Percentiles rank a stretch among this genome's conserved stretches.
Conservation (phyloP, 1,140 invertebrate species). For the Drosophila quadrilineata region DNA sequence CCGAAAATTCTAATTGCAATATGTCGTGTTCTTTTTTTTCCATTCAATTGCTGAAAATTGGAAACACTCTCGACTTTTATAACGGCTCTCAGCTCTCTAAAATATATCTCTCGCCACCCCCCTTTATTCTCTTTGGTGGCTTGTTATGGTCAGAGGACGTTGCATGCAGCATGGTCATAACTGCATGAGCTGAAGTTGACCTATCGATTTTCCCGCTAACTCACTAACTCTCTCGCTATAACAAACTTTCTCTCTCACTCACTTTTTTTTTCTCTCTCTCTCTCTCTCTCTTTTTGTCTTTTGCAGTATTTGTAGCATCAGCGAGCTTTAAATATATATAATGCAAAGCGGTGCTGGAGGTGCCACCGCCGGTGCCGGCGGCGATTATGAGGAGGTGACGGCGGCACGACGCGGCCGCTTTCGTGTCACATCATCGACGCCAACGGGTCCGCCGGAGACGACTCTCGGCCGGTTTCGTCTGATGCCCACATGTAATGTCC, state of each 20-base stretch:
- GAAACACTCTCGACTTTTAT: too few relatives aligned
- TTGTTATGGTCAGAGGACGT: conserved; percentile 17
- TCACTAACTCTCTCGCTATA: not conserved
- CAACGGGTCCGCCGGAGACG: conserved; percentile 73
- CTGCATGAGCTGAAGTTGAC: conserved; percentile 34
- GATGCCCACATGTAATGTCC: conserved; percentile 74
- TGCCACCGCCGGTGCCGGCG: conserved; percentile 47
- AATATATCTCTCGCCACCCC: too few relatives aligned
- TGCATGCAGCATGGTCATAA: conserved; percentile 17
- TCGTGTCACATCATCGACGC: conserved; percentile 72
- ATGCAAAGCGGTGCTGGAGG: conserved; percentile 65
- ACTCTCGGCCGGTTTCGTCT: conserved; percentile 79
- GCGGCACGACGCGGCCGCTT: conserved; percentile 78
- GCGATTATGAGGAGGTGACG: conserved; percentile 73
- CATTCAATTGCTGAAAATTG: too few relatives aligned
- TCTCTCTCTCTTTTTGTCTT: conserved; percentile 6
- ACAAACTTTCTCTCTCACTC: not conserved
- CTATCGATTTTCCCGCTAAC: conserved; percentile 50
- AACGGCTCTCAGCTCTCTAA: too few relatives aligned
- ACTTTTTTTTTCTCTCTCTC: conserved; percentile 9
- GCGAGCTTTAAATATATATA: conserved; percentile 21
- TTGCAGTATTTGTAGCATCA: conserved; percentile 35
- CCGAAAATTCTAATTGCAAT: conserved; percentile 9
- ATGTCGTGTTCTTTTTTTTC: not conserved
- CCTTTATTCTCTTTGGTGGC: not conserved